Evolutionary conservation across 35 echinoderm and acorn worm genomes (phyloP).

Genomic region (Holothuria glaberrima): DNA sequence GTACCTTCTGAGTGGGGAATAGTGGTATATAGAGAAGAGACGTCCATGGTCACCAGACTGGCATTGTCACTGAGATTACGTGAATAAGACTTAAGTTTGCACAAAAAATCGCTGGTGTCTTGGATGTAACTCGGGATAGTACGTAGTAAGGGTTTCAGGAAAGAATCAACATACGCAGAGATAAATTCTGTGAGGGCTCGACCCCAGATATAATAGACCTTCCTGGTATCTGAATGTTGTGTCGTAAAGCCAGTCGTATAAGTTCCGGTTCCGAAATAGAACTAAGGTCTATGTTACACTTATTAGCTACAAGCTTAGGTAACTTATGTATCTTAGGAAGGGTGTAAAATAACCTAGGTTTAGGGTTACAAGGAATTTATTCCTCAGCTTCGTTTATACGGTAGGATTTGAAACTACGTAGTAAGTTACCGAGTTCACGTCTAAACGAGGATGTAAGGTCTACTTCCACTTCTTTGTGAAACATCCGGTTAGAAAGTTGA

Average conservation of each 20-base stretch:
- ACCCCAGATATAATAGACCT: background rate
- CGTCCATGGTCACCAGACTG: background rate
- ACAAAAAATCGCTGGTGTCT: background rate
- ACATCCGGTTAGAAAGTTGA: constrained; percentile 9
- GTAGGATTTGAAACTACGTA: background rate
- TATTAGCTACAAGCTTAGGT: background rate
- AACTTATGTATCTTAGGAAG: constrained; percentile 45
- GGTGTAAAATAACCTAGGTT: constrained; percentile 29
- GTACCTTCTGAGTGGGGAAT: background rate
- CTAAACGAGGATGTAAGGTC: constrained; percentile 26
- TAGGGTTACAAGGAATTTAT: background rate
- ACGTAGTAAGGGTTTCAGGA: no score
- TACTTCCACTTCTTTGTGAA: background rate
- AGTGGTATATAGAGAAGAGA: background rate
- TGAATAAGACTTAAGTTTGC: background rate
- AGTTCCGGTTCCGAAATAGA: no score
- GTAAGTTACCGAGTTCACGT: background rate
- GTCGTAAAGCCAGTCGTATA: background rate
- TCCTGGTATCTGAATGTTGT: background rate
- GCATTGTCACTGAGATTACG: no score
- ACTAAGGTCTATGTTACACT: background rate
- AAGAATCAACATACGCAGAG: no score
- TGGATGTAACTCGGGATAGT: constrained; percentile 15
- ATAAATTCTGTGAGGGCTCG: no score
- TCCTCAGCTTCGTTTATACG: background rate